These are phyloP conservation scores for Therioaphis trifolii DNA, from an alignment of 2,888 invertebrate genomes.

Conservation along the genomic window DNA sequence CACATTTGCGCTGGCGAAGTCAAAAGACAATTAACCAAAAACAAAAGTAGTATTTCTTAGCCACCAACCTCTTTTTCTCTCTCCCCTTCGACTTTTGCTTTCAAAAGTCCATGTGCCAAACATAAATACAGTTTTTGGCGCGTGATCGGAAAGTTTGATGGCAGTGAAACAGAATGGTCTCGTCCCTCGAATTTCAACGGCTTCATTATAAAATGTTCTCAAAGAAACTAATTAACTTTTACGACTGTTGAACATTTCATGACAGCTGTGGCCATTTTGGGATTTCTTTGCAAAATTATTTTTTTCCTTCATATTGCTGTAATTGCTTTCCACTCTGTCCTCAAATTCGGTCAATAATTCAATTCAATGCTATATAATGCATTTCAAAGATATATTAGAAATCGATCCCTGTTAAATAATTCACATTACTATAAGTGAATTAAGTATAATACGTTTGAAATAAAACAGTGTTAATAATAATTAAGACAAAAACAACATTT, in stretches of 20 bases:
- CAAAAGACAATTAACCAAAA: slow-evolving; percentile 53
- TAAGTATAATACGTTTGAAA: too few species aligned
- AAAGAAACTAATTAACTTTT: slow-evolving; percentile 63
- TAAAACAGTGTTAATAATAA: too few species aligned
- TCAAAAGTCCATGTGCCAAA: slow-evolving; percentile 57
- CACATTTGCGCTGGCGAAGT: slow-evolving; percentile 18
- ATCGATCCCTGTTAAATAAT: background rate
- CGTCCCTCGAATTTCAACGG: slow-evolving; percentile 62
- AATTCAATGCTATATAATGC: slow-evolving; percentile 7
- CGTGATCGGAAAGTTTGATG: slow-evolving; percentile 63
- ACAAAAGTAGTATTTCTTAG: slow-evolving; percentile 56
- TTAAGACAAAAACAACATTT: too few species aligned
- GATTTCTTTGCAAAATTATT: slow-evolving; percentile 54
- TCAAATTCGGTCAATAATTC: slow-evolving; percentile 5
- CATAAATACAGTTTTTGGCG: slow-evolving; percentile 62
- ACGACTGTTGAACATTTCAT: slow-evolving; percentile 60
- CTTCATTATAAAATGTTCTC: slow-evolving; percentile 63
- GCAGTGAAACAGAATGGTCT: slow-evolving; percentile 55
- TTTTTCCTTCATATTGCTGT: slow-evolving; percentile 36
- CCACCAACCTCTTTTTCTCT: slow-evolving; percentile 30
- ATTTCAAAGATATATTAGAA: background rate
- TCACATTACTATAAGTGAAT: background rate
- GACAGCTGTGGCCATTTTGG: slow-evolving; percentile 62
- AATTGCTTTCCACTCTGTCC: slow-evolving; percentile 47
- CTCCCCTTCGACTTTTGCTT: slow-evolving; percentile 27